A percentile compares a stretch with the other conserved stretches of the same genome.
These are phyloP conservation scores for Boloria selene DNA, from an alignment of 2,888 invertebrate genomes.

Conservation along the genomic window DNA sequence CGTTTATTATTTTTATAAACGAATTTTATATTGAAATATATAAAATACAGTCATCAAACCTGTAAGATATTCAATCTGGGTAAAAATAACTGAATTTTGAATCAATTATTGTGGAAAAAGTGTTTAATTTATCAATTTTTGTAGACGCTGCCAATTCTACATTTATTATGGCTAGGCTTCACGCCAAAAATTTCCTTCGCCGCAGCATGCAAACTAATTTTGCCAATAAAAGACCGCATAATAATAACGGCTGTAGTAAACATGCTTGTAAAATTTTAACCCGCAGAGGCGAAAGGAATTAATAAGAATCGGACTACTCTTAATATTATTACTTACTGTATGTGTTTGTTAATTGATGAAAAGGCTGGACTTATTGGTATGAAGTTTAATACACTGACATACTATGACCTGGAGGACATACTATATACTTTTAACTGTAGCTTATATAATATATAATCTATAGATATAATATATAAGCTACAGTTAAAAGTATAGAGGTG, in stretches of 20 bases:
- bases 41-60: constrained; percentile 21
- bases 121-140: constrained; percentile 29
- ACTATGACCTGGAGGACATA: too few relatives aligned
- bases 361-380: too few relatives aligned
- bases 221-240: constrained; percentile 21
- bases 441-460: too few relatives aligned
- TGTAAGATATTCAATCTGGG: constrained; percentile 17
- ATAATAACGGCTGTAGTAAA: constrained; percentile 12
- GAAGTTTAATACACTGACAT: too few relatives aligned
- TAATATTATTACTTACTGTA: neutral
- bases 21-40: constrained; percentile 10
- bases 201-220: constrained; percentile 27
- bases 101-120: constrained; percentile 28
- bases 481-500: too few relatives aligned
- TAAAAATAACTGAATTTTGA: constrained; percentile 11
- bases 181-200: constrained; percentile 33
- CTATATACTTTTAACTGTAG: too few relatives aligned
- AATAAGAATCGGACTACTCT: too few relatives aligned
- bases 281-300: too few relatives aligned
- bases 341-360: too few relatives aligned
- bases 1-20: neutral
- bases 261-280: neutral
- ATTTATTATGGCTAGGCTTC: constrained; percentile 34
- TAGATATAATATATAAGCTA: too few relatives aligned
- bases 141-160: constrained; percentile 36